Conservation (phyloP, 2,888 invertebrate genomes). For the Campoplex capitator region DNA sequence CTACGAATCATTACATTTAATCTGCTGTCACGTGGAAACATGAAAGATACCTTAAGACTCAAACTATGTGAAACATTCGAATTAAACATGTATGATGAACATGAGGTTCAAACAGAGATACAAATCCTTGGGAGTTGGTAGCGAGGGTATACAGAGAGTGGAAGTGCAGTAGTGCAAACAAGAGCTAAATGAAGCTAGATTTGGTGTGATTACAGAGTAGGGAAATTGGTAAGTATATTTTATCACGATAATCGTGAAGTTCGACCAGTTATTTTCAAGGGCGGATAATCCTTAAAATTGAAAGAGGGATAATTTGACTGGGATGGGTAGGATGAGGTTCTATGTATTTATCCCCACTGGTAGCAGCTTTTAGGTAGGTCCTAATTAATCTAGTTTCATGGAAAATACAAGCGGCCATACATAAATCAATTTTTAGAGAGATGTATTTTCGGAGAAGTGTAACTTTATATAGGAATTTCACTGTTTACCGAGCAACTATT, state of each 20-base stretch:
- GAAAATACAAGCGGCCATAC: neutral
- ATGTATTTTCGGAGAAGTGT: neutral
- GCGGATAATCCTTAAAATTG: neutral
- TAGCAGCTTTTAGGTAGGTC: neutral
- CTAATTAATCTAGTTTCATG: neutral
- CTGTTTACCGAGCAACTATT: neutral
- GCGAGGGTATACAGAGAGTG: neutral
- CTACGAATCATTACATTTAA: neutral
- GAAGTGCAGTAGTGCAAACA: neutral
- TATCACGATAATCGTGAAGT: conserved; percentile 37
- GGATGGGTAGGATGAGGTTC: neutral
- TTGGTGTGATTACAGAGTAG: neutral
- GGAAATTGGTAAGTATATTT: conserved; percentile 41
- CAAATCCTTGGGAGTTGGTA: conserved; percentile 1
- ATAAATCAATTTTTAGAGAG: neutral
- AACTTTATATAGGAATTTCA: neutral
- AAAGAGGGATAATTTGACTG: conserved; percentile 1
- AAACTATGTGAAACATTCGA: conserved; percentile 12
- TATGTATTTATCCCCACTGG: neutral
- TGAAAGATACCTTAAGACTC: neutral
- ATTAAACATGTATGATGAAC: conserved; percentile 28
- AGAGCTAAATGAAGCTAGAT: conserved; percentile 9
- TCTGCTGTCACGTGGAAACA: neutral
- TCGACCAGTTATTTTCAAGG: conserved; percentile 11
- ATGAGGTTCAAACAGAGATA: conserved; percentile 33